These are phyloP conservation scores for Acanthosepion pharaonis DNA, from an alignment of 2,888 invertebrate genomes.

Conservation along the genomic window DNA sequence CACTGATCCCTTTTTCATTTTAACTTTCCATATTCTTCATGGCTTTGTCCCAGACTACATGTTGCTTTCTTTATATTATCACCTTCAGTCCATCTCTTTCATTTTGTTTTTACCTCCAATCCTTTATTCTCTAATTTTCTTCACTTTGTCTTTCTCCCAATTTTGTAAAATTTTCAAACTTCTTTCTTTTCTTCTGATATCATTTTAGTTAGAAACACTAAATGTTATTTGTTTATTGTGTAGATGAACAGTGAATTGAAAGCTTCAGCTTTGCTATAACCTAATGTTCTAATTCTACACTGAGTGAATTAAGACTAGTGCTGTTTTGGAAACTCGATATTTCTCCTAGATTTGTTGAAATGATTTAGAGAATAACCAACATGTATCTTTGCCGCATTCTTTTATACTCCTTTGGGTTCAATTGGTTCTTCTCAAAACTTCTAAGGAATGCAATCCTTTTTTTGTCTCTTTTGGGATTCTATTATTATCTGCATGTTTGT, in stretches of 20 bases:
- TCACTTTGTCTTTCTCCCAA: not conserved
- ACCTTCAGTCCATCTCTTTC: too few relatives aligned
- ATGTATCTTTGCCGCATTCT: not conserved
- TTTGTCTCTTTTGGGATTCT: not conserved
- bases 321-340: not conserved
- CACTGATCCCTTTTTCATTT: not conserved
- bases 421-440: not conserved
- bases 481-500: not conserved
- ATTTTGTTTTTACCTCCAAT: too few relatives aligned
- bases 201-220: not conserved
- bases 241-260: not conserved
- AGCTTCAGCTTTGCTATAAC: not conserved
- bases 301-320: not conserved
- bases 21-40: too few relatives aligned
- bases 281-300: not conserved
- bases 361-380: not conserved
- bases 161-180: not conserved
- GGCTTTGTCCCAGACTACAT: too few relatives aligned
- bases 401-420: not conserved
- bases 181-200: not conserved
- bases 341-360: not conserved
- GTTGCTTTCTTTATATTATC: too few relatives aligned
- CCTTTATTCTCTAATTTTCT: not conserved
- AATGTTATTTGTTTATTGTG: not conserved
- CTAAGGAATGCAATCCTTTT: not conserved